phyloP scores from a whole-genome alignment of 1,140 invertebrate genomes.

The Ceratoteleas bidentatus region DNA sequence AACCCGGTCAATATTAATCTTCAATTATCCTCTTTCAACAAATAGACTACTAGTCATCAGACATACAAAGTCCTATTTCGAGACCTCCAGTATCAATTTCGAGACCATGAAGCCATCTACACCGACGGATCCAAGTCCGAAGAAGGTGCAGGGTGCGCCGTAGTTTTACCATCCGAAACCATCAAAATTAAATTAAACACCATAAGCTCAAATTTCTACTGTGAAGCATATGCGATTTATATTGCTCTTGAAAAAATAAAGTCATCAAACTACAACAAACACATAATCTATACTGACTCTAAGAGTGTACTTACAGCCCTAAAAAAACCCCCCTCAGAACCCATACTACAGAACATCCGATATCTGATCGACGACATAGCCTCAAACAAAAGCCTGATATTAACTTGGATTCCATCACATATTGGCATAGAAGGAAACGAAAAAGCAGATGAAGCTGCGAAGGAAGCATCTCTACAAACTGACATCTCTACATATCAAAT shows the following conservation, averaged over 20 bases:
- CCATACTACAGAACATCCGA: not conserved
- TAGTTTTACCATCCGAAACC: conserved; percentile 2
- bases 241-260: not conserved
- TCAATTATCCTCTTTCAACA: not conserved
- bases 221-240: conserved; percentile 28
- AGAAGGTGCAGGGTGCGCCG: conserved; percentile 24
- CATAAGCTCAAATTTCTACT: conserved; percentile 13
- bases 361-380: not conserved
- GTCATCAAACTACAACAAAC: not conserved
- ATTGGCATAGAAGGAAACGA: not conserved
- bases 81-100: not conserved
- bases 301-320: not conserved
- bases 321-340: not conserved
- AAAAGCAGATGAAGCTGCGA: not conserved
- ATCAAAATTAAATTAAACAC: conserved; percentile 9
- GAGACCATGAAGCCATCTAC: conserved; percentile 2
- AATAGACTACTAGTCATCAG: conserved; percentile 4
- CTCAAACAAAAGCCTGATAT: not conserved
- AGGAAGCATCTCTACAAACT: not conserved
- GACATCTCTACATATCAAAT: too few species aligned
- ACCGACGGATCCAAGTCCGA: conserved; percentile 18
- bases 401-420: conserved; percentile 1
- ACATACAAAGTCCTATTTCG: not conserved
- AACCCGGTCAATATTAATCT: not conserved
- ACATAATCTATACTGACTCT: not conserved